These are phyloP conservation scores for Bothrops jararaca DNA, from an alignment of 2,113 vertebrate genomes.

Conservation along the genomic window DNA sequence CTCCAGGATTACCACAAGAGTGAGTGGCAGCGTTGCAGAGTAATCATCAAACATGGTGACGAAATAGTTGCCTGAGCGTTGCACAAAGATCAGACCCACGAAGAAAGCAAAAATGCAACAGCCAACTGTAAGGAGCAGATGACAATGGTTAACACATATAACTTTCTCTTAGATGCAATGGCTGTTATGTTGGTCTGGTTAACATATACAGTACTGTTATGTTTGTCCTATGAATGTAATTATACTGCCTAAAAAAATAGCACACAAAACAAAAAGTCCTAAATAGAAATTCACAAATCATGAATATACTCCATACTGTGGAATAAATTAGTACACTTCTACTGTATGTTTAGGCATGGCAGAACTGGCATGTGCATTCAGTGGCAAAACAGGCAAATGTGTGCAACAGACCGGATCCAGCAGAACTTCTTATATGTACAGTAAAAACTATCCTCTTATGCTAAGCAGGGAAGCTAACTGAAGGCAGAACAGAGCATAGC, in stretches of 20 bases:
- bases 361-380: neutral
- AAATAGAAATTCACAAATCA: neutral
- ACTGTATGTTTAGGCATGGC: neutral
- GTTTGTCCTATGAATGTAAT: neutral
- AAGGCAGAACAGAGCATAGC: neutral
- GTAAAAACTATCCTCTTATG: neutral
- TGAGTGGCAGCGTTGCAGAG: constrained; percentile 93
- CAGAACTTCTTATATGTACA: neutral
- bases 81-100: constrained; percentile 93
- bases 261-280: neutral
- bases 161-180: neutral
- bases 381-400: neutral
- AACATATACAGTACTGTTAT: too few species aligned
- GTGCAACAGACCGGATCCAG: neutral
- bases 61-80: constrained; percentile 97
- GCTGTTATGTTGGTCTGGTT: neutral
- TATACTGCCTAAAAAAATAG: neutral
- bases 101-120: constrained; percentile 92
- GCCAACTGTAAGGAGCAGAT: constrained; percentile 77
- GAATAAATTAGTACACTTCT: neutral
- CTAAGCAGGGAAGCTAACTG: neutral
- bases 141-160: constrained; percentile 19
- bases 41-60: constrained; percentile 99
- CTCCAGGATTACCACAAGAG: constrained; percentile 93
- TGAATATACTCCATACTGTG: neutral